A percentile compares a stretch with the other conserved stretches of the same genome.
phyloP scores from a whole-genome alignment of 2,113 vertebrate species.

The Rostratula benghalensis region DNA sequence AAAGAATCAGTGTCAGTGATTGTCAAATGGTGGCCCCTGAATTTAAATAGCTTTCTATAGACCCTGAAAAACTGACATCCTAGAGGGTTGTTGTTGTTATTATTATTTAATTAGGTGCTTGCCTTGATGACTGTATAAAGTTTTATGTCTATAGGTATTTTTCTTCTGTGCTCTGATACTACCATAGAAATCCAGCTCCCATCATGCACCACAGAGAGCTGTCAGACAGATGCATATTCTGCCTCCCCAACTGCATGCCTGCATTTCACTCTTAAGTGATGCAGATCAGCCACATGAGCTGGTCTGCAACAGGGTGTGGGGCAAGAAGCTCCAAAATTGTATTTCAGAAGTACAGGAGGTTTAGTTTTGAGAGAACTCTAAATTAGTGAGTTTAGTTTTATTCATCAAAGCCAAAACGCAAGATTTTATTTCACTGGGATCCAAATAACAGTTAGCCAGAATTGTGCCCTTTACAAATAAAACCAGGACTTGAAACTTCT shows the following conservation, averaged over 20 bases:
- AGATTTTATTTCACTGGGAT: background rate
- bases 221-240: background rate
- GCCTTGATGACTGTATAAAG: background rate
- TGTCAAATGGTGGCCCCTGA: background rate
- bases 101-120: background rate
- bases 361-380: background rate
- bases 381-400: background rate
- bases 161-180: background rate
- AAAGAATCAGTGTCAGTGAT: background rate
- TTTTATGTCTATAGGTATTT: background rate
- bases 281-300: rapidly evolving
- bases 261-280: background rate
- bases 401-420: background rate
- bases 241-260: background rate
- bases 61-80: background rate
- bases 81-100: background rate
- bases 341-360: background rate
- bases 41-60: background rate
- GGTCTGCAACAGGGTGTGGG: background rate
- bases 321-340: background rate
- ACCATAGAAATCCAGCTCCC: background rate
- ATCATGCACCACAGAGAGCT: background rate
- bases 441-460: background rate
- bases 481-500: background rate
- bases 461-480: background rate